These are phyloP conservation scores for Protonibea diacanthus DNA, from an alignment of 2,797 vertebrate species.

Conservation along the genomic window DNA sequence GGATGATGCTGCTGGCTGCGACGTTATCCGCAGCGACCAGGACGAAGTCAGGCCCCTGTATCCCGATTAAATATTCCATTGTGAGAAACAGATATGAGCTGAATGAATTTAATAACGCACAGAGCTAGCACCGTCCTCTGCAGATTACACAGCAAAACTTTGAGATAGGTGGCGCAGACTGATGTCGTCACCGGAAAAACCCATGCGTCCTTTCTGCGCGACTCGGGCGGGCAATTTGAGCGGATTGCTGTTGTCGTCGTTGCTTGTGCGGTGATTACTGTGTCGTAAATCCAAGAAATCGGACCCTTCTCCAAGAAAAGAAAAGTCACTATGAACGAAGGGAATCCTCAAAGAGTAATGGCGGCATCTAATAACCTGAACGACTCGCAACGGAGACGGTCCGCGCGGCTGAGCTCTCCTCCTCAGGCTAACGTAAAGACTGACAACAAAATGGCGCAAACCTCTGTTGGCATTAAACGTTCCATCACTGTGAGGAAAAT, in stretches of 20 bases:
- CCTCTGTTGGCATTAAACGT: slow-evolving; percentile 53
- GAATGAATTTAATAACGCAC: neutral
- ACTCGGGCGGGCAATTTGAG: slow-evolving; percentile 75
- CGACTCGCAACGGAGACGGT: slow-evolving; percentile 61
- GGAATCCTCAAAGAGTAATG: slow-evolving; percentile 18
- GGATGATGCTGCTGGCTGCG: slow-evolving; percentile 93
- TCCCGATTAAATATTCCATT: slow-evolving; percentile 98
- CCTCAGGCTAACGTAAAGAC: neutral
- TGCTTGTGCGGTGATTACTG: neutral
- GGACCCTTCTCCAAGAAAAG: accelerated
- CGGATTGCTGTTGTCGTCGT: slow-evolving; percentile 5
- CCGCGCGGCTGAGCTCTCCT: slow-evolving; percentile 64
- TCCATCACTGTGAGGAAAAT: slow-evolving; percentile 76
- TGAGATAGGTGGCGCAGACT: slow-evolving; percentile 14
- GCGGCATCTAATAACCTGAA: neutral
- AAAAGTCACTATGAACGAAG: slow-evolving; percentile 5
- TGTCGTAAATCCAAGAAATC: neutral
- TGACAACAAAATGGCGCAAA: slow-evolving; percentile 68
- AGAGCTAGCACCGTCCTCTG: neutral
- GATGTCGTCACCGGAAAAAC: slow-evolving; percentile 59
- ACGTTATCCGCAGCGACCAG: slow-evolving; percentile 94
- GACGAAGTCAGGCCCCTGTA: slow-evolving; percentile 94
- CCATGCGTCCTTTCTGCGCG: neutral
- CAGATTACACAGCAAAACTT: slow-evolving; percentile 90
- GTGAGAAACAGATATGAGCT: accelerated